These are phyloP conservation scores for Drosophila lacteicornis DNA, from an alignment of 1,140 invertebrate species.

Conservation along the genomic window DNA sequence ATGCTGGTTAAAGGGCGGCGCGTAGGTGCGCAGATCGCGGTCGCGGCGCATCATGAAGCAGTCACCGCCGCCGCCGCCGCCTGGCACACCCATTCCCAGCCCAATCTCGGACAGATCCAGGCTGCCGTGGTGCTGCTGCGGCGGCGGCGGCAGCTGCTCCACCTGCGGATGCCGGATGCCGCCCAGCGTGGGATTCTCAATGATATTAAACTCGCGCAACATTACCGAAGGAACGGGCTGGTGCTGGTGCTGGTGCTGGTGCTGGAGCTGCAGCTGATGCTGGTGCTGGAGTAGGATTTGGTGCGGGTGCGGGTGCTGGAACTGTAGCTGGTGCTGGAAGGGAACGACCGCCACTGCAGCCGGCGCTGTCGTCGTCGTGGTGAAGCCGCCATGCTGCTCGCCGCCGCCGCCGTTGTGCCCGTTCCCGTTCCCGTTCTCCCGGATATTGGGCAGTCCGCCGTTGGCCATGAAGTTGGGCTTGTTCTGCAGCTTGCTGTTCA, in stretches of 20 bases:
- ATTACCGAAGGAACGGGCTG: slow-evolving; percentile 78
- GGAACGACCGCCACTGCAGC: slow-evolving; percentile 50
- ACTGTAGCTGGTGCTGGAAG: slow-evolving; percentile 32
- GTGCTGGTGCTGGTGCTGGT: slow-evolving; percentile 51
- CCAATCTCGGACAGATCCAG: slow-evolving; percentile 24
- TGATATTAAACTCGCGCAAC: slow-evolving; percentile 84
- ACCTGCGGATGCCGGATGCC: slow-evolving; percentile 58
- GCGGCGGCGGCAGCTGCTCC: slow-evolving; percentile 60
- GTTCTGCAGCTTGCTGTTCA: slow-evolving; percentile 79
- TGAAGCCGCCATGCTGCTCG: slow-evolving; percentile 22
- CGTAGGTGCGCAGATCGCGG: slow-evolving; percentile 49
- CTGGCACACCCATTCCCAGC: slow-evolving; percentile 15
- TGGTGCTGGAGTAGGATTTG: slow-evolving; percentile 25
- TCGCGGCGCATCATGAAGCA: slow-evolving; percentile 61
- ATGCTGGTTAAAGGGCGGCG: slow-evolving; percentile 70
- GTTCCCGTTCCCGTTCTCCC: slow-evolving; percentile 61
- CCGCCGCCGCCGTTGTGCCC: slow-evolving; percentile 9
- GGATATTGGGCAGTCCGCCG: slow-evolving; percentile 77
- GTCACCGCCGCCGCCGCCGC: slow-evolving; percentile 50
- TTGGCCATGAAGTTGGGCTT: slow-evolving; percentile 75
- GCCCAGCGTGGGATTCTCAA: slow-evolving; percentile 81
- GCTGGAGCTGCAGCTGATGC: slow-evolving; percentile 61
- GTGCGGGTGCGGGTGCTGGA: slow-evolving; percentile 35
- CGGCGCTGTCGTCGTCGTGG: slow-evolving; percentile 9
- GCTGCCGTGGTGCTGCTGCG: slow-evolving; percentile 51